Percentiles rank a stretch among this genome's conserved stretches.
phyloP scores from a whole-genome alignment of 2,888 invertebrate species.

The Seira musarum region DNA sequence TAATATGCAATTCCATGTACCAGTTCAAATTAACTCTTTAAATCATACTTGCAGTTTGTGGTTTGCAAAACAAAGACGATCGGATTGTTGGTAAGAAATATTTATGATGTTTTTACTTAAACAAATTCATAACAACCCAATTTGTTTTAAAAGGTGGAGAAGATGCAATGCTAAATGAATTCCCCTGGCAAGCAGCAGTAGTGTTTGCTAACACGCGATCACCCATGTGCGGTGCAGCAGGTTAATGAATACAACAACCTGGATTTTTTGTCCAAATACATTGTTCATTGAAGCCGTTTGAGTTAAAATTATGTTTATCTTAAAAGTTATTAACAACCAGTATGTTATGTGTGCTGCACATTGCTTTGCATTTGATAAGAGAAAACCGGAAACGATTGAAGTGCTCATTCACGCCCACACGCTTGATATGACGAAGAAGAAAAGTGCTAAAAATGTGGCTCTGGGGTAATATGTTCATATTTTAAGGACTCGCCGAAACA shows the following conservation, averaged over 20 bases:
- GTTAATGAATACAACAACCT: background rate
- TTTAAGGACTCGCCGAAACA: background rate
- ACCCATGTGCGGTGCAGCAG: slow-evolving; percentile 55
- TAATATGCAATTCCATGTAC: background rate
- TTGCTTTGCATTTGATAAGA: slow-evolving; percentile 53
- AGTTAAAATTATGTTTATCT: too few relatives aligned
- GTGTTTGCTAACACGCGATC: slow-evolving; percentile 57
- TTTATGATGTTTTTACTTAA: background rate
- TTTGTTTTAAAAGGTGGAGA: slow-evolving; percentile 53
- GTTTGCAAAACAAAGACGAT: slow-evolving; percentile 60
- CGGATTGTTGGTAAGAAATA: slow-evolving; percentile 56
- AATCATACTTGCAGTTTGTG: slow-evolving; percentile 56
- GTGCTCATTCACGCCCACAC: slow-evolving; percentile 56
- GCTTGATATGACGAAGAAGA: slow-evolving; percentile 54
- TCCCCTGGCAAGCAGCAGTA: slow-evolving; percentile 66
- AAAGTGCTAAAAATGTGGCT: slow-evolving; percentile 38
- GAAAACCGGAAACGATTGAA: slow-evolving; percentile 45
- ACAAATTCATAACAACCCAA: slow-evolving; percentile 1
- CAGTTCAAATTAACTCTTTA: background rate
- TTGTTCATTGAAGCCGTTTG: too few relatives aligned
- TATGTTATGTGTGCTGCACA: too few relatives aligned
- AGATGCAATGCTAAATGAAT: slow-evolving; percentile 62
- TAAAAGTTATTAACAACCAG: slow-evolving; percentile 28
- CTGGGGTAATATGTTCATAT: slow-evolving; percentile 32
- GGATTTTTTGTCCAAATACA: background rate